Evolutionary conservation across 2,797 vertebrate species (phyloP).

Genomic region (Microcaecilia unicolor): DNA sequence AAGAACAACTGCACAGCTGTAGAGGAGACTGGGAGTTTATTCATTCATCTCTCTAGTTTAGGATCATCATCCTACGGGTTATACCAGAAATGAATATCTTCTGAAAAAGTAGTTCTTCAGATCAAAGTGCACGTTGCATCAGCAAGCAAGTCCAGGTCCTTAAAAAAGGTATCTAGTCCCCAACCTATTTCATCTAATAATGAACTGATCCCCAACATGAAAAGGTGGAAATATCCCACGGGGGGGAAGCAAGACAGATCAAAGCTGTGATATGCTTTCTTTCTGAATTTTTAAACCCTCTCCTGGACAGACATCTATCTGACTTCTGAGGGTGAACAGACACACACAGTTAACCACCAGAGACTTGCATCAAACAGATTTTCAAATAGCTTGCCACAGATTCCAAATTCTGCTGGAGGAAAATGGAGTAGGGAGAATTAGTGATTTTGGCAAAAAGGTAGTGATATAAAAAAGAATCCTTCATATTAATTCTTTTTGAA

Average conservation of each 20-base stretch:
- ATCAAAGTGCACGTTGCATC: conserved; percentile 41
- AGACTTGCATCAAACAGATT: conserved; percentile 76
- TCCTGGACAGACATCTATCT: conserved; percentile 40
- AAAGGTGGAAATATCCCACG: conserved; percentile 43
- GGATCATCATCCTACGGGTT: conserved; percentile 10
- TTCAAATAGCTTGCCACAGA: conserved; percentile 58
- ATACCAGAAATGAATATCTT: conserved; percentile 13
- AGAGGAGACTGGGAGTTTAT: background rate
- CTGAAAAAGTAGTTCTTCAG: conserved; percentile 24
- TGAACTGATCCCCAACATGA: conserved; percentile 49
- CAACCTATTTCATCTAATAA: conserved; percentile 43
- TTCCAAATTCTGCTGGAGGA: conserved; percentile 32
- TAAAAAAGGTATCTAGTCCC: conserved; percentile 33
- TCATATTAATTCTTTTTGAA: no score
- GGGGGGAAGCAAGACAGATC: conserved; percentile 39
- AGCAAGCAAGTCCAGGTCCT: conserved; percentile 32
- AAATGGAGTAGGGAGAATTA: conserved; percentile 13
- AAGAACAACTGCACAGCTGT: no score
- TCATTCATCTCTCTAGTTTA: conserved; percentile 3
- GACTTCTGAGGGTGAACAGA: conserved; percentile 23
- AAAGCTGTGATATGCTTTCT: conserved; percentile 36
- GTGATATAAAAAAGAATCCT: background rate
- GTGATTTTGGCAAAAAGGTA: background rate
- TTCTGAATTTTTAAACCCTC: conserved; percentile 4
- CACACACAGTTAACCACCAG: conserved; percentile 43